Percentiles rank a stretch among this genome's conserved stretches.
These are phyloP conservation scores for Columba guinea DNA, from an alignment of 2,797 vertebrate species.

Conservation along the genomic window DNA sequence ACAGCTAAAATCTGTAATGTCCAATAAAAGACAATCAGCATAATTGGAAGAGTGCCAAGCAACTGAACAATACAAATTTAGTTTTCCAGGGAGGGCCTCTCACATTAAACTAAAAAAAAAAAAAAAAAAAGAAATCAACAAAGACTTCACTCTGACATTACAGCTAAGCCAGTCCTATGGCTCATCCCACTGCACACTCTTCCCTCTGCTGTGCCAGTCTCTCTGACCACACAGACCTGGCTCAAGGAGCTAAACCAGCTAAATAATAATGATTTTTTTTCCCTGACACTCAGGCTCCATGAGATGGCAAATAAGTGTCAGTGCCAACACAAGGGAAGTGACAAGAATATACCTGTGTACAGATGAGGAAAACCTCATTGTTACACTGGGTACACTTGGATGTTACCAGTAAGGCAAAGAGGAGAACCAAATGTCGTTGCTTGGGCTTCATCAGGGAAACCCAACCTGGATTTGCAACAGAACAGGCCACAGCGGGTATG, in stretches of 20 bases:
- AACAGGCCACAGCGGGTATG: neutral
- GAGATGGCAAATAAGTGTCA: neutral
- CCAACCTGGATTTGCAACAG: neutral
- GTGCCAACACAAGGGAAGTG: neutral
- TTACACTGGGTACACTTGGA: neutral
- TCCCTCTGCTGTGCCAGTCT: neutral
- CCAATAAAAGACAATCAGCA: slow-evolving; percentile 9
- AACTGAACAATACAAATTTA: neutral
- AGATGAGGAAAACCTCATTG: neutral
- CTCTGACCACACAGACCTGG: neutral
- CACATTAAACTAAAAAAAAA: neutral
- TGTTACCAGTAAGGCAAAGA: neutral
- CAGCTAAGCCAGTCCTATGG: neutral
- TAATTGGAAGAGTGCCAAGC: neutral
- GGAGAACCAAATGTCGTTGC: neutral
- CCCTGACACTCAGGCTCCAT: neutral
- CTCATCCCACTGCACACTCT: neutral
- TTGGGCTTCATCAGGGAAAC: neutral
- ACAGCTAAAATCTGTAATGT: neutral
- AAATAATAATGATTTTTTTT: neutral
- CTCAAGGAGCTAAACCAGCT: neutral
- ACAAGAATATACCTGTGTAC: neutral
- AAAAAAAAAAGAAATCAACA: neutral
- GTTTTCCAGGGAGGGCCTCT: neutral
- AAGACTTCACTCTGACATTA: neutral